These are phyloP conservation scores for Scolopax rusticola DNA, from an alignment of 2,797 vertebrate species.

Conservation along the genomic window DNA sequence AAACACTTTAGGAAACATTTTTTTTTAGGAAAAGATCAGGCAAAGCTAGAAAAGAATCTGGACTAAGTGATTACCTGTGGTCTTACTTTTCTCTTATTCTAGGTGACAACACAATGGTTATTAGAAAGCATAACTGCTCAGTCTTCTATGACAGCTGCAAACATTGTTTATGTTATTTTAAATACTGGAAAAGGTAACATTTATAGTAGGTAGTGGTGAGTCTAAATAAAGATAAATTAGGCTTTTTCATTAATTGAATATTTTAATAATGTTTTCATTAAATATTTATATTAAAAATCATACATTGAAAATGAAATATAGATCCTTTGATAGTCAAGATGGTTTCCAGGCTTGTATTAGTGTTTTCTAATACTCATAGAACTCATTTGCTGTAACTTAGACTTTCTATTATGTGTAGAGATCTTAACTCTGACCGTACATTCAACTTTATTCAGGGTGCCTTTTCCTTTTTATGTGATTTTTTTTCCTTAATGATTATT, in stretches of 20 bases:
- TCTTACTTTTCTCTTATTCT: background rate
- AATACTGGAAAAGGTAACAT: background rate
- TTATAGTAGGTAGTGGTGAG: background rate
- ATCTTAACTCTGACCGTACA: slow-evolving; percentile 56
- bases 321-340: slow-evolving; percentile 65
- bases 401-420: slow-evolving; percentile 52
- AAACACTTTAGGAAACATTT: background rate
- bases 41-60: background rate
- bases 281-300: slow-evolving; percentile 77
- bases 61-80: background rate
- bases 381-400: slow-evolving; percentile 37
- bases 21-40: background rate
- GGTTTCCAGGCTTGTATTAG: slow-evolving; percentile 34
- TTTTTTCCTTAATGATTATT: slow-evolving; percentile 24
- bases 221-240: background rate
- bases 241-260: slow-evolving; percentile 64
- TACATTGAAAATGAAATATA: slow-evolving; percentile 59
- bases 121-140: background rate
- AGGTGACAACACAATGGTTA: background rate
- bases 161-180: background rate
- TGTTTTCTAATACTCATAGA: slow-evolving; percentile 30
- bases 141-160: background rate
- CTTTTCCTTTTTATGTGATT: slow-evolving; percentile 27
- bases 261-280: slow-evolving; percentile 77
- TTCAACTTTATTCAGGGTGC: slow-evolving; percentile 35